These are phyloP conservation scores for Melangyna quadrimaculata DNA, from an alignment of 2,888 invertebrate genomes.

Conservation along the genomic window DNA sequence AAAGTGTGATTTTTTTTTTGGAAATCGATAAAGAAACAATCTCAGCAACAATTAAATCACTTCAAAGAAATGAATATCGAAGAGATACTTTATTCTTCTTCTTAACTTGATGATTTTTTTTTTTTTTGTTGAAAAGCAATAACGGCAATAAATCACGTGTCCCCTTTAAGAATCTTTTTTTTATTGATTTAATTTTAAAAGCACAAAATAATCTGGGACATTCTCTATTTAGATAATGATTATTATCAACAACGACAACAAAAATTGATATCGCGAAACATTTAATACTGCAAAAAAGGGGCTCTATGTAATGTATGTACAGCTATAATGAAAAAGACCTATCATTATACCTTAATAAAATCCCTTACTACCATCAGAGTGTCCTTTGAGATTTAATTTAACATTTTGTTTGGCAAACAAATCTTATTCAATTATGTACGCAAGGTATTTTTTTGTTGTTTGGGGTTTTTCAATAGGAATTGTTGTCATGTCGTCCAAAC, in stretches of 20 bases:
- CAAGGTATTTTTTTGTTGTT: background rate
- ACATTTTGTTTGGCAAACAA: background rate
- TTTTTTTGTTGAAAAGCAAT: background rate
- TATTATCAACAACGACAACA: background rate
- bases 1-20: no score
- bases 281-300: conserved; percentile 11
- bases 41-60: background rate
- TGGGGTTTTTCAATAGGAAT: background rate
- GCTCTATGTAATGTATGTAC: background rate
- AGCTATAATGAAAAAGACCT: no score
- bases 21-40: no score
- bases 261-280: background rate
- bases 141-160: background rate
- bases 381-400: background rate
- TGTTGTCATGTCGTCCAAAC: background rate
- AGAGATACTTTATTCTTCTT: background rate
- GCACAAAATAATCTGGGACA: conserved; percentile 23
- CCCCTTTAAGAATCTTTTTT: background rate
- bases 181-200: conserved; percentile 21
- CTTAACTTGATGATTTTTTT: background rate
- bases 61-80: background rate
- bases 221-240: conserved; percentile 43
- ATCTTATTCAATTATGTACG: background rate
- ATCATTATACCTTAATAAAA: background rate
- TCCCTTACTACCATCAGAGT: background rate